These are phyloP conservation scores for Hyles lineata DNA, from an alignment of 2,888 invertebrate genomes.

Conservation along the genomic window DNA sequence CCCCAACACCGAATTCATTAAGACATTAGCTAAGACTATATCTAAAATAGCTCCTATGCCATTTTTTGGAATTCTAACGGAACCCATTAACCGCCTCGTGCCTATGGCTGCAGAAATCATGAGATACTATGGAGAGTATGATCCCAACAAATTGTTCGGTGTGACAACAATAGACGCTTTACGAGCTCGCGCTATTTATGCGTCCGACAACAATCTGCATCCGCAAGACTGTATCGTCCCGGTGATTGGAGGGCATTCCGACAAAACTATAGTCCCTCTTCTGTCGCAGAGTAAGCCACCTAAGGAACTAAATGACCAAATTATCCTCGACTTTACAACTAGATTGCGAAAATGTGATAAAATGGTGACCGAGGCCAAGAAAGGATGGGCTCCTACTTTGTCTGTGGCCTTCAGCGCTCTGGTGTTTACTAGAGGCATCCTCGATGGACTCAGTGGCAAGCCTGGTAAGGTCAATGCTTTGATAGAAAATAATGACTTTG, in stretches of 20 bases:
- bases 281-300: conserved; percentile 88
- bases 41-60: conserved; percentile 65
- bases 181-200: conserved; percentile 90
- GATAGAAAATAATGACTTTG: conserved; percentile 72
- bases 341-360: conserved; percentile 86
- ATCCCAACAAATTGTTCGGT: conserved; percentile 88
- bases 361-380: conserved; percentile 86
- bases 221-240: conserved; percentile 89
- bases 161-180: conserved; percentile 90
- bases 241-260: conserved; percentile 91
- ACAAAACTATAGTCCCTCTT: conserved; percentile 90
- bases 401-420: conserved; percentile 87
- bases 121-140: conserved; percentile 74
- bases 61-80: conserved; percentile 72
- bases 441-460: conserved; percentile 75
- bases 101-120: conserved; percentile 78
- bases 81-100: conserved; percentile 74
- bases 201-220: conserved; percentile 86
- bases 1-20: conserved; percentile 71
- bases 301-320: conserved; percentile 74
- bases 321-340: conserved; percentile 61
- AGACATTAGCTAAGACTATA: conserved; percentile 57
- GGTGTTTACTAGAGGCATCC: conserved; percentile 83
- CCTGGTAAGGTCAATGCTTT: conserved; percentile 57
- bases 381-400: conserved; percentile 84